Base-by-base conservation (phyloP, 2,113 vertebrate genomes). In the Muscicapa adusta region DNA sequence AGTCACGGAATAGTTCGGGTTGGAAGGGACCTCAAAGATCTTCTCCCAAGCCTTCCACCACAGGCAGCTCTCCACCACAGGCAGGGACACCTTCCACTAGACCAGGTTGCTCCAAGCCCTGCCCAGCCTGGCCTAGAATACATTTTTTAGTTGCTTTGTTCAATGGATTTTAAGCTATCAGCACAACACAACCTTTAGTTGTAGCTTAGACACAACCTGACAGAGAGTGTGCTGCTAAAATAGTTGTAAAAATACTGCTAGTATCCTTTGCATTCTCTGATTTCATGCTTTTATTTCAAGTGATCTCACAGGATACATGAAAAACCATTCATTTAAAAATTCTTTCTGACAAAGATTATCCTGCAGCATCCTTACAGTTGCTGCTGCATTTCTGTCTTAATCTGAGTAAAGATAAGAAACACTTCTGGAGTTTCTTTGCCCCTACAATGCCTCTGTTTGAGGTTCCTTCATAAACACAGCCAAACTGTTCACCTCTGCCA, bases 1-100 rank as follows among this genome's bases (percentile, higher is more conserved):
- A 56, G 31, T 50, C 17, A 56, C 1, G 1, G 36, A 61, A 31
- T 10, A 60, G n/a, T 34, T 54, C 0, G 0, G 11, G 20, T 61
- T 67, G 31, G 29, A 75, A 48, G 25, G 9, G 14, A 31, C 9
- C 11, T 82, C n/a, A 68, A 54, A 82, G 20, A 40, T 31, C n/a
- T 65, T 28, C 12, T 68, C 54, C 47, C 54, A 40, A 34, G 15
- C 33, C 43, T 18, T 43, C 43, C 43, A 43, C 43, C 42, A 18
- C 42, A 40, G 38, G 11, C 10, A 40, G 38, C 42, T 18, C 28
- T 76, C 28, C 23, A 43, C 19, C 24, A 53, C 14, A n/a, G 40
- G 25, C 40, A 54, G 11, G 3, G 6, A 40, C 25, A 75, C 17
- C 29, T 74, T 82, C 20, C 17, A 48, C 29, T 47, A 82, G 29